Conservation (phyloP, 2,113 vertebrate genomes). For the Notothenia coriiceps region DNA sequence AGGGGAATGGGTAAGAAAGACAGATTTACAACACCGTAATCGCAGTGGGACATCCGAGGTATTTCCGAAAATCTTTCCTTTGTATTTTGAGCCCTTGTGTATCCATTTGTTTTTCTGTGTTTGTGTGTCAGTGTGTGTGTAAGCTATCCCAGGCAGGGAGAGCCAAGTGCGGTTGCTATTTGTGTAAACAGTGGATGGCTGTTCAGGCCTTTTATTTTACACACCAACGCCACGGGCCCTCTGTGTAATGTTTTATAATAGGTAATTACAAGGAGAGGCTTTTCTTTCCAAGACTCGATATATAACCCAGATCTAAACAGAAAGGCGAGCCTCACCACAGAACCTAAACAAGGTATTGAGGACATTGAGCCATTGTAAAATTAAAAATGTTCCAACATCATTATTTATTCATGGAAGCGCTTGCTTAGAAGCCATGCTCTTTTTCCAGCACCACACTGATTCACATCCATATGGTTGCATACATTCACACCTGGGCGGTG, state of each 20-base stretch:
- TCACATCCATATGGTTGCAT: conserved; percentile 27
- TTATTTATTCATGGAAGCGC: conserved; percentile 49
- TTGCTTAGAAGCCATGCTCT: conserved; percentile 10
- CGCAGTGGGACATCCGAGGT: conserved; percentile 44
- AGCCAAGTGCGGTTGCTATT: conserved; percentile 71
- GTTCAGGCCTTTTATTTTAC: conserved; percentile 71
- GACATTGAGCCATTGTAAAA: conserved; percentile 56
- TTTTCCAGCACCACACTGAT: conserved; percentile 23
- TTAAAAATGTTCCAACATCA: conserved; percentile 48
- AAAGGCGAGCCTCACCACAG: conserved; percentile 50
- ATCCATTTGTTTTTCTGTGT: conserved; percentile 32
- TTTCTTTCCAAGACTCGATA: conserved; percentile 47
- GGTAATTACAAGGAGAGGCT: conserved; percentile 70
- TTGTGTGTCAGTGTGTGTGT: conserved; percentile 25
- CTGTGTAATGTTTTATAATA: conserved; percentile 67
- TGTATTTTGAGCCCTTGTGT: conserved; percentile 9
- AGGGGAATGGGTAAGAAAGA: conserved; percentile 6
- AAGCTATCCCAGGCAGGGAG: conserved; percentile 30
- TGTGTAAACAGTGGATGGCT: conserved; percentile 69
- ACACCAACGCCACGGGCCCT: conserved; percentile 64
- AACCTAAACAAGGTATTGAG: conserved; percentile 59
- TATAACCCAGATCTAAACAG: conserved; percentile 69
- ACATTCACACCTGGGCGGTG: conserved; percentile 37
- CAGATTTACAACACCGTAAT: conserved; percentile 18
- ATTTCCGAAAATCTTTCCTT: conserved; percentile 17